Evolutionary conservation across 1,140 invertebrate genomes (phyloP), one percentile per base, ranked within the genome.

Genomic region (Drosophila sulfurigaster): DNA sequence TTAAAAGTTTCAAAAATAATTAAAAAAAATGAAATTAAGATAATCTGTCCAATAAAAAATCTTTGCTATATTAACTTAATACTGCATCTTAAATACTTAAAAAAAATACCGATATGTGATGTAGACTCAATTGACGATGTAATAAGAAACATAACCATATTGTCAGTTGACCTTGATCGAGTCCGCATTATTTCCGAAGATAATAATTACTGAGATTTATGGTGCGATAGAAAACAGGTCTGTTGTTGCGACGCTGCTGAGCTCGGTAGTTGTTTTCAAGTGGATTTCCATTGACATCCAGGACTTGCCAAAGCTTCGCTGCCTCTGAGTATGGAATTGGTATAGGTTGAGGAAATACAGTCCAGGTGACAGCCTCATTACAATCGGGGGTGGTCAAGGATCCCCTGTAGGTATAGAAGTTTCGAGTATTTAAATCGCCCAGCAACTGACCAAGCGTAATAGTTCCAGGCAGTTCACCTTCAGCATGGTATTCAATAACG

Each of bases 381-480:
- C 97, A 98, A 0, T 97, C 97, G 0, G 98, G 97, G 0, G 97
- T 98, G 3, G 98, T 99, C 41, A 99, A 93, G 0, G 97, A 98
- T 0, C 98, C 91, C 28, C 94, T 94, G 92, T 98, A 99, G 0
- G 96, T 97, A 93, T 96, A 98, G 93, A 94, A 96, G 5, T 94
- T 87, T 11, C 93, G 93, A 2, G 91, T 92, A 69, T 93, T 87
- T 32, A 91, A 93, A 93, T 75, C 92, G 93, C 54, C 96, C 78
- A 46, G 95, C 94, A 63, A 93, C 93, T 62, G 96, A 81, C 58
- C 95, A 93, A 91, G 95, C 93, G 62, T 93, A 82, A 79, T 20
- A 1, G 72, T 52, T 1, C 68, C 78, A 2, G 58, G 15, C 2
- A 88, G n/a, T 1, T 35, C 10, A 0, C 63, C 15, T 30, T 46